These are phyloP conservation scores for Campoletis sonorensis DNA, from an alignment of 1,140 invertebrate genomes.

Conservation along the genomic window DNA sequence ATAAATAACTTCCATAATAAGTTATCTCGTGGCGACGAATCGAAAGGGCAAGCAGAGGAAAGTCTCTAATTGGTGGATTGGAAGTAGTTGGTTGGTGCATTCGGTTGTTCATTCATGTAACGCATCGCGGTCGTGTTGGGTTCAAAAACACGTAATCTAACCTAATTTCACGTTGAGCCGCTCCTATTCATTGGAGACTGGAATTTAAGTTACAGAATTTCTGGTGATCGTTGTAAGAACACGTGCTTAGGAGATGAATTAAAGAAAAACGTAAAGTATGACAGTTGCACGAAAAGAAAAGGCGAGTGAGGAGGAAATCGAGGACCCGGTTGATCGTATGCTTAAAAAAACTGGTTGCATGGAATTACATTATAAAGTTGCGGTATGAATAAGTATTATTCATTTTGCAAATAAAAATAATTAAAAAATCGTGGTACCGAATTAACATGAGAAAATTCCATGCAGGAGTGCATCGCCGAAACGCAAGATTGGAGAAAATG, in stretches of 20 bases:
- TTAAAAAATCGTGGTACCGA: background rate
- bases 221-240: background rate
- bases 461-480: constrained; percentile 91
- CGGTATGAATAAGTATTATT: constrained; percentile 76
- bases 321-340: constrained; percentile 90
- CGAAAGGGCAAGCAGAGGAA: too few relatives aligned
- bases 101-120: too few relatives aligned
- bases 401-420: constrained; percentile 24
- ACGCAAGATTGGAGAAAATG: constrained; percentile 94
- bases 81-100: too few relatives aligned
- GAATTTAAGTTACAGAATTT: too few relatives aligned
- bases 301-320: constrained; percentile 69
- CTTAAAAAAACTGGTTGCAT: constrained; percentile 92
- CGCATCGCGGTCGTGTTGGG: too few relatives aligned
- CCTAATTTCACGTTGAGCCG: too few relatives aligned
- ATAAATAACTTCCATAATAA: too few relatives aligned
- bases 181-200: too few relatives aligned
- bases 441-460: constrained; percentile 12
- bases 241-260: background rate
- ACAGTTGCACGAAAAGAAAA: constrained; percentile 29
- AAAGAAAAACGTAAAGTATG: constrained; percentile 38
- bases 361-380: constrained; percentile 90
- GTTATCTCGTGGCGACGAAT: too few relatives aligned
- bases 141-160: too few relatives aligned
- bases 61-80: too few relatives aligned